Evolutionary conservation across 2,888 invertebrate genomes (phyloP).

Genomic region (Sinohyriopsis cumingii): DNA sequence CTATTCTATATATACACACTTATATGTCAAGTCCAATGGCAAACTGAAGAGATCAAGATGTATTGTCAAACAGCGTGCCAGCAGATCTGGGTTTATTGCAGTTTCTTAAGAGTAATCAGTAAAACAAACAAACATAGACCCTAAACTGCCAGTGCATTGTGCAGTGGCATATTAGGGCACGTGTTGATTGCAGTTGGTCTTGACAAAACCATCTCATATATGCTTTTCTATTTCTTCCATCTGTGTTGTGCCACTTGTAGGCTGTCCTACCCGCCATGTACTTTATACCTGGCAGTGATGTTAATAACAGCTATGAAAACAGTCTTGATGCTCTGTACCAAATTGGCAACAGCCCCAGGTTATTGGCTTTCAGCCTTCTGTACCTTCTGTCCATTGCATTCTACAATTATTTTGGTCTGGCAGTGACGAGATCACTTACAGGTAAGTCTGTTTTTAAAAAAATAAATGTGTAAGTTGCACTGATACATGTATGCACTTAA

Average conservation of each 20-base stretch:
- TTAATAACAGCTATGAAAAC: conserved; percentile 65
- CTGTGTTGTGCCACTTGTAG: conserved; percentile 33
- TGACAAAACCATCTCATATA: not conserved
- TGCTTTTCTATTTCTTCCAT: not conserved
- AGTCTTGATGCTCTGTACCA: conserved; percentile 66
- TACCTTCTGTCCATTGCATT: conserved; percentile 65
- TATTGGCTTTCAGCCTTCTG: conserved; percentile 59
- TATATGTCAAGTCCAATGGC: no score
- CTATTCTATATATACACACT: no score
- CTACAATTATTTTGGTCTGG: conserved; percentile 67
- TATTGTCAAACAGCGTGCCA: no score
- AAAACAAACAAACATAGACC: no score
- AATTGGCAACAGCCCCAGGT: conserved; percentile 52
- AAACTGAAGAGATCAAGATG: no score
- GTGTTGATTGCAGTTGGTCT: no score
- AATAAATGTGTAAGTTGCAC: not conserved
- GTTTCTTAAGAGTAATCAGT: no score
- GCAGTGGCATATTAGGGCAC: no score
- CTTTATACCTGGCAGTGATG: conserved; percentile 60
- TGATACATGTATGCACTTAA: no score
- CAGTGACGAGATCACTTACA: conserved; percentile 65
- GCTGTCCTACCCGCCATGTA: conserved; percentile 65
- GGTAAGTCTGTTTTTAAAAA: conserved; percentile 35
- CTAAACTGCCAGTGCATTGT: no score
- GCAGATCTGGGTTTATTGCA: no score